Conservation (phyloP, 2,797 vertebrate genomes). For the Onychomys torridus region DNA sequence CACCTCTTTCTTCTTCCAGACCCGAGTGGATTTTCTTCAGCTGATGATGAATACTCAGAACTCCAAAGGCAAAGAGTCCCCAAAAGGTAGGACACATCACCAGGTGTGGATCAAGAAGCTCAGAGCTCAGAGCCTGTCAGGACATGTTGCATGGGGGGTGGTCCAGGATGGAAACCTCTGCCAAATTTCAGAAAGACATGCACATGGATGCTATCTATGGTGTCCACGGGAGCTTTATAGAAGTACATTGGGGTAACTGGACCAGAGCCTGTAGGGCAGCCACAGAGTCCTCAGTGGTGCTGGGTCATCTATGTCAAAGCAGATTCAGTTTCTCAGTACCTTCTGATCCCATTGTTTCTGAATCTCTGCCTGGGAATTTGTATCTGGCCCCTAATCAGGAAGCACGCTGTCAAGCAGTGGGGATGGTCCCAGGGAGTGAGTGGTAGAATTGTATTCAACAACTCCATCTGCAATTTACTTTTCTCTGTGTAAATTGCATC, state of each 20-base stretch:
- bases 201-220: background rate
- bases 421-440: background rate
- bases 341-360: background rate
- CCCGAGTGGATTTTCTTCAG: constrained; percentile 76
- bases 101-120: background rate
- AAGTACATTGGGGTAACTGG: rapidly evolving
- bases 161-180: background rate
- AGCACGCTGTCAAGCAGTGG: background rate
- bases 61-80: background rate
- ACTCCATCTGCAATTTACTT: background rate
- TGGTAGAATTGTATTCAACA: background rate
- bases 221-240: background rate
- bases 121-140: background rate
- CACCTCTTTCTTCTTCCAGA: constrained; percentile 66
- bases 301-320: background rate
- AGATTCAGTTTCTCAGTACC: background rate
- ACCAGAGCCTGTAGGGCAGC: background rate
- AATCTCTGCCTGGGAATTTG: background rate
- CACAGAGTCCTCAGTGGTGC: background rate
- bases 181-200: background rate
- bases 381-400: background rate
- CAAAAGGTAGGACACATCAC: constrained; percentile 57
- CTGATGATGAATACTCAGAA: constrained; percentile 78
- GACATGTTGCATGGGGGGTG: background rate
- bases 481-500: background rate